Base-by-base conservation (phyloP, 2,888 invertebrate genomes). In the Pyrrhosoma nymphula region DNA sequence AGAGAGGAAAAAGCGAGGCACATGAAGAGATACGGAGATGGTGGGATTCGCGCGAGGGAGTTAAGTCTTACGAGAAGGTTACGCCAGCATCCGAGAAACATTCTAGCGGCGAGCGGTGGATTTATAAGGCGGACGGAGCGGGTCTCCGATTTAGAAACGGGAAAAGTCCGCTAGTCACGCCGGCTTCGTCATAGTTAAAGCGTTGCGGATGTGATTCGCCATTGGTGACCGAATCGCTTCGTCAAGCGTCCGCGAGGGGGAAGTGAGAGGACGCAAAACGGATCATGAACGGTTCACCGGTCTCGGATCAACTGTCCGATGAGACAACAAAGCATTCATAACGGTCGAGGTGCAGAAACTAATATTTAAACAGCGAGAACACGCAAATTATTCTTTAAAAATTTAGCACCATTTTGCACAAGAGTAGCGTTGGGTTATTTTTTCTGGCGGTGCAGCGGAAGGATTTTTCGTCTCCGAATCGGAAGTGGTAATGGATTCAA, bases 61-160 rank as follows among this genome's bases (percentile, higher is more conserved):
- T n/a, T n/a, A n/a, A n/a, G n/a, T 82, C 82, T 82, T 82, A 82
- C 82, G 82, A 35, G 82, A 35, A 82, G 82, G 82, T 82, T 82
- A 82, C 82, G 82, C 82, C 82, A 82, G 82, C 82, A 82, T 82
- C 82, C 82, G 82, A 82, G 82, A 82, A 82, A 82, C 35, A 35
- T 82, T 35, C 16, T 8, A 23, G 69, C 69, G 82, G 69, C 12
- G 35, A 82, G 82, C 82, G 35, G 82, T 30, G 82, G 30, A 35
- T 82, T 35, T 82, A 26, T 82, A 82, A 82, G 30, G 82, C n/a
- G 26, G 10, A 26, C 69, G 60, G 60, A 60, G 60, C 60, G 60
- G 82, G 30, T 82, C n/a, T n/a, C 82, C 35, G 35, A 82, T 82
- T 82, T 82, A 35, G 82, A 82, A 82, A 82, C 82, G 82, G 82